A percentile compares a stretch with the other conserved stretches of the same genome.
Evolutionary conservation across 2,113 vertebrate genomes (phyloP).

Genomic region (Sceloporus tristichus): DNA sequence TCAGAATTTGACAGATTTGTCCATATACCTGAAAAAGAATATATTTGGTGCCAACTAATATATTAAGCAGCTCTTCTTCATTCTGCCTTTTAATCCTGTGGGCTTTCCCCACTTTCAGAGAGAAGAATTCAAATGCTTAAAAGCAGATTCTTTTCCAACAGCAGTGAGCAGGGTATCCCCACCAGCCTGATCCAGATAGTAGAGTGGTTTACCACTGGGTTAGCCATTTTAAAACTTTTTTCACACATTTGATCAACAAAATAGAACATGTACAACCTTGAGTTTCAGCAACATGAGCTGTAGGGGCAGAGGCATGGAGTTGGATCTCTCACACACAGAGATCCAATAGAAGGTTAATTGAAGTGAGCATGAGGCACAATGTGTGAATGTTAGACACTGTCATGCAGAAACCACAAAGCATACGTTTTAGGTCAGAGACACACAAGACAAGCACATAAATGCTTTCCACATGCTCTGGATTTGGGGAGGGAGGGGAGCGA

Average conservation of each 20-base stretch:
- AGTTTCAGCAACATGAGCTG: background rate
- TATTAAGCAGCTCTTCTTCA: background rate
- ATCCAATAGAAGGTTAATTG: background rate
- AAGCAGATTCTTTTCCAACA: background rate
- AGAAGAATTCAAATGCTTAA: background rate
- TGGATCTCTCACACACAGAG: background rate
- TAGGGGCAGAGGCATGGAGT: background rate
- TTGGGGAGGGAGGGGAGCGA: conserved; percentile 19
- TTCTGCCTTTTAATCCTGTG: no score
- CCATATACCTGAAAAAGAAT: background rate
- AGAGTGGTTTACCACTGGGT: background rate
- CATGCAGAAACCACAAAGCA: conserved; percentile 26
- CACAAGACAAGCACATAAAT: conserved; percentile 69
- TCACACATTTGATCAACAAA: background rate
- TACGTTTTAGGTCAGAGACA: conserved; percentile 64
- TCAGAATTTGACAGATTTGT: background rate
- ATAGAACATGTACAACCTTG: background rate
- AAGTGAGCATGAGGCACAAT: conserved; percentile 22
- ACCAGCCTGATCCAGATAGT: background rate
- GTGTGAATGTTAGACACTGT: conserved; percentile 41
- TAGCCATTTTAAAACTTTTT: conserved; percentile 6
- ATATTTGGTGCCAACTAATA: background rate
- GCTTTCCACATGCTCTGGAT: conserved; percentile 67
- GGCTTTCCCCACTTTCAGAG: background rate
- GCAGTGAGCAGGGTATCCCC: background rate